Percentiles rank a stretch among this genome's conserved stretches.
phyloP scores from a whole-genome alignment of 1,140 invertebrate genomes.

The Orchesella cincta region DNA sequence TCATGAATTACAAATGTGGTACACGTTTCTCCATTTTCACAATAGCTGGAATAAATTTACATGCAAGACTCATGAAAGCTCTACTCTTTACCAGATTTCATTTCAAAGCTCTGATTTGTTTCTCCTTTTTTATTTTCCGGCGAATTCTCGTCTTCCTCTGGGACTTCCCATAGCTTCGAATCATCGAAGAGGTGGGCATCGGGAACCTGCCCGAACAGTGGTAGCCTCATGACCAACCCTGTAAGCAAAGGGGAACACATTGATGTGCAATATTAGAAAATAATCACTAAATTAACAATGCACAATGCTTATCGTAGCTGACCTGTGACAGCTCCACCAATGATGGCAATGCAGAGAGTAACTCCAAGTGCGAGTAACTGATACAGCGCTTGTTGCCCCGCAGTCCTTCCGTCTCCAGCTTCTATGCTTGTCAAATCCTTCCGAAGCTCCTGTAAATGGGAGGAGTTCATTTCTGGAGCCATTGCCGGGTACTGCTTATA shows the following conservation, averaged over 20 bases:
- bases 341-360: constrained; percentile 70
- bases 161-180: constrained; percentile 57
- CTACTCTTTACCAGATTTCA: background rate
- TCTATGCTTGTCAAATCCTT: constrained; percentile 51
- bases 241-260: constrained; percentile 37
- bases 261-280: constrained; percentile 2
- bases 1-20: too few relatives aligned
- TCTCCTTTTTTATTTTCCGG: background rate
- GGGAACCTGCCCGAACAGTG: constrained; percentile 56
- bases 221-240: constrained; percentile 57
- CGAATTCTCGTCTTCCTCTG: constrained; percentile 37
- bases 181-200: constrained; percentile 60
- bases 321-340: constrained; percentile 81
- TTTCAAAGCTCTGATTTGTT: background rate
- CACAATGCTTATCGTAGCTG: constrained; percentile 45
- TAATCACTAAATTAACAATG: background rate
- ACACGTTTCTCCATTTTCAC: too few relatives aligned
- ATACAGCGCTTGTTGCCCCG: constrained; percentile 71
- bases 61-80: too few relatives aligned
- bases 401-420: constrained; percentile 65
- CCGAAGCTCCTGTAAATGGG: constrained; percentile 52
- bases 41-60: too few relatives aligned
- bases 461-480: constrained; percentile 56
- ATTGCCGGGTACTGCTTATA: constrained; percentile 61
- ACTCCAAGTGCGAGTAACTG: constrained; percentile 73